Percentiles rank a stretch among this genome's conserved stretches.
These are phyloP conservation scores for Actinia tenebrosa DNA, from an alignment of 64 coral and sea anemone species.

Conservation along the genomic window DNA sequence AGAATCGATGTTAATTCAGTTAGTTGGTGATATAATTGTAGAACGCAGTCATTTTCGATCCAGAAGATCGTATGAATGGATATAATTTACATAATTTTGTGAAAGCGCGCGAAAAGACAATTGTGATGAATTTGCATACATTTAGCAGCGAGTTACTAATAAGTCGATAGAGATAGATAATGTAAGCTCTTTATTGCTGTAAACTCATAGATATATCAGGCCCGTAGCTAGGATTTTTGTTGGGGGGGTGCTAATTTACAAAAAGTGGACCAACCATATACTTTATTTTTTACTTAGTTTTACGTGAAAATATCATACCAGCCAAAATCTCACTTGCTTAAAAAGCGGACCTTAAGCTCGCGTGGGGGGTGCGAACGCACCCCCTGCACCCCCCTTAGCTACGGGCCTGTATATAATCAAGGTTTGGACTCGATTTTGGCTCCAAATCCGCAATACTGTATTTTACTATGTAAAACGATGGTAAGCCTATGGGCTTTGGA, in stretches of 20 bases:
- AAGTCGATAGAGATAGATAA: background rate
- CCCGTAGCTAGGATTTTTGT: background rate
- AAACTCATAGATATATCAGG: background rate
- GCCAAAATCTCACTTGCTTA: no score
- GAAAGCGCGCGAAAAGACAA: conserved; percentile 46
- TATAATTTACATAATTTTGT: conserved; percentile 58
- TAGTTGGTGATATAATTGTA: background rate
- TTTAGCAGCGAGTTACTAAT: background rate
- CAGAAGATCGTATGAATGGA: conserved; percentile 38
- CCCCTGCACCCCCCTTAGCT: no score
- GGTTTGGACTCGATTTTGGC: conserved; percentile 5
- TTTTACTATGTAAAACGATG: conserved; percentile 75
- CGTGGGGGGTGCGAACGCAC: no score
- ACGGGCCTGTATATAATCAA: no score
- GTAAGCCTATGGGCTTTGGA: conserved; percentile 44
- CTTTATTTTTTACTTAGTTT: no score
- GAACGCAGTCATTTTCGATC: background rate
- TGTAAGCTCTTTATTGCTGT: background rate
- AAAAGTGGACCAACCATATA: no score
- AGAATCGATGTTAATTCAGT: background rate
- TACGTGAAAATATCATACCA: no score
- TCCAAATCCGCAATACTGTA: conserved; percentile 31
- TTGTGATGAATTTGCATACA: conserved; percentile 8
- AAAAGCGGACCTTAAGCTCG: no score
- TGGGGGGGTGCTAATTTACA: no score